Conservation (phyloP, 2,888 invertebrate species). For the Augiades crinisus region DNA sequence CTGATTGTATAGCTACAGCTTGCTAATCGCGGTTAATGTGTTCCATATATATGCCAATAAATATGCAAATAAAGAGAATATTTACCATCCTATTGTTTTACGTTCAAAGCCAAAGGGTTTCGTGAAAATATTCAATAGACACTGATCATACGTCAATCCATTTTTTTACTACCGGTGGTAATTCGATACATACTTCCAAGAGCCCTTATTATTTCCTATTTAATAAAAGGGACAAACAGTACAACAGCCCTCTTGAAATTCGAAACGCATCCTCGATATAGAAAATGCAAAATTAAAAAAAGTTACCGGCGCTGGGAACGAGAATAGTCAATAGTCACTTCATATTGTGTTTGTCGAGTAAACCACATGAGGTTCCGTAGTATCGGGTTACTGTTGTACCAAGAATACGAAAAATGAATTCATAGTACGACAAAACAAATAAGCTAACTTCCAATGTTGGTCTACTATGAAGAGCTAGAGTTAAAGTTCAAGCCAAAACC, state of each 20-base stretch:
- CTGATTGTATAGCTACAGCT: too few relatives aligned
- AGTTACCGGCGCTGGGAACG: conserved; percentile 60
- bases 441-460: conserved; percentile 38
- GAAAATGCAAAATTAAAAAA: conserved; percentile 72
- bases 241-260: conserved; percentile 62
- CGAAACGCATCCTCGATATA: conserved; percentile 63
- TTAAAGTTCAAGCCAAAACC: conserved; percentile 20
- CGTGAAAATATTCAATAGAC: conserved; percentile 16
- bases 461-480: neutral
- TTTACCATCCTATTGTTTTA: conserved; percentile 19
- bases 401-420: conserved; percentile 32
- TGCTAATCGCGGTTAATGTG: too few relatives aligned
- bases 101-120: conserved; percentile 11
- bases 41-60: too few relatives aligned
- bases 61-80: conserved; percentile 4
- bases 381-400: conserved; percentile 60
- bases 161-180: conserved; percentile 50
- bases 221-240: conserved; percentile 39
- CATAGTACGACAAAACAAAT: conserved; percentile 1
- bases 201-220: conserved; percentile 61
- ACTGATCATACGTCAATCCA: conserved; percentile 56
- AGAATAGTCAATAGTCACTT: conserved; percentile 80
- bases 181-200: conserved; percentile 50
- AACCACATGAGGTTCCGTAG: conserved; percentile 71
- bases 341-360: conserved; percentile 76